Evolutionary conservation across 1,140 invertebrate species (phyloP), one percentile per base, ranked within the genome.

Genomic region (Drosophila ogumai): DNA sequence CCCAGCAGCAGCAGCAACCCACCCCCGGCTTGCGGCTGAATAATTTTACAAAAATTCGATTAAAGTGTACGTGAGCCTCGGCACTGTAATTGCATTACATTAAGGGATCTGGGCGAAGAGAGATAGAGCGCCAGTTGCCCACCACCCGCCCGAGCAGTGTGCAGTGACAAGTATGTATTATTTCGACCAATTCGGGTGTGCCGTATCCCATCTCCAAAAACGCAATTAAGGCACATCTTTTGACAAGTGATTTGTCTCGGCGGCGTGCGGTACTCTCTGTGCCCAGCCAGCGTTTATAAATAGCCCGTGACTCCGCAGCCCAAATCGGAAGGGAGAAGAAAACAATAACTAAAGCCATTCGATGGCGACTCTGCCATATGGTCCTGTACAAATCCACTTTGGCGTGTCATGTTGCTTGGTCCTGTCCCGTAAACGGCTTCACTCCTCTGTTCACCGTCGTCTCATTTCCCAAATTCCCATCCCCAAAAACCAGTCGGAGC

Each of bases 1-100:
- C 25, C 34, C n/a, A n/a, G n/a, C n/a, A 6, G 28, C 47, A 36
- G 36, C 36, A 50, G 31, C 44, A 66, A 77, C 49, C 81, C 71
- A 75, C 80, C 71, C 75, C 61, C 57, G 60, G 65, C 25, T 57
- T 73, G 66, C 54, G 58, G 54, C 81, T 34, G 67, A 49, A 80
- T 78, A 84, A 88, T 88, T 88, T 80, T 46, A 74, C 73, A 78
- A 56, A 67, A 90, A 87, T 88, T 90, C 85, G 73, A 87, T 87
- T 87, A 87, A 84, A 73, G 41, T 55, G 81, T 71, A 77, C 47
- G 75, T 66, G 52, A 50, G 22, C 72, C 57, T 55, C 60, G 22
- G 67, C 36, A 41, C 57, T 28, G 22, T 80, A 87, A 87, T 88
- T 87, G 77, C 72, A 80, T 88, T 87, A 88, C 66, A 82, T 82